Base-by-base conservation (phyloP, 2,888 invertebrate species). In the Nemapogon koenigi region DNA sequence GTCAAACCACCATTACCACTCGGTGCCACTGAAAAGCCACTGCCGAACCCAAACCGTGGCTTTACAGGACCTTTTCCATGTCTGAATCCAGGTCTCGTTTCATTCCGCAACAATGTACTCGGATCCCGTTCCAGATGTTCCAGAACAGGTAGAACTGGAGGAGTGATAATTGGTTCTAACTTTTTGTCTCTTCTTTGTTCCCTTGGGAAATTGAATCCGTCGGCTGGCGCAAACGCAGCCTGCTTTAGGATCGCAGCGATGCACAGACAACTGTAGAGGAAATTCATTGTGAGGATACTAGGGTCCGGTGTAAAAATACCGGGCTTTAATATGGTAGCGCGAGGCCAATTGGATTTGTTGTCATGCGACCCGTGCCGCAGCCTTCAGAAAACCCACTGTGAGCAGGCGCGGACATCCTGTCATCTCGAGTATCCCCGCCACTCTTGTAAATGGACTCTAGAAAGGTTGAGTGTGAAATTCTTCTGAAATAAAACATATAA, bases 301-400 rank as follows among this genome's bases (percentile, higher is more conserved):
- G 63, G 60, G 48, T 53, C 50, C 55, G 51, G 56, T 48, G 55
- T 43, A 61, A 59, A 52, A 51, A 69, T 64, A 59, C 68, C 65
- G 68, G 59, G 72, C 76, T 67, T 78, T 75, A 78, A 76, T 75
- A 75, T 72, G 75, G 67, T 67, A 60, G 64, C 41, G 47, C 72
- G 71, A 76, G 76, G 75, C 71, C 73, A 59, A 40, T 33, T 43
- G 17, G 52, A 58, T 49, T 59, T 55, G 72, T 76, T 78, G 72
- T 76, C 78, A 78, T 78, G 78, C 78, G 76, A 67, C 78, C 58
- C 78, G 73, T 66, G 68, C 60, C 70, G 58, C 73, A 76, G 78
- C 78, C 78, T 76, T 78, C 78, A 72, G 75, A 75, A 76, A 73
- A 72, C 67, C 78, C 78, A 76, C 76, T 76, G 76, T 64, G 64